Conservation (phyloP, 2,113 vertebrate species). For the Nettapus auritus region DNA sequence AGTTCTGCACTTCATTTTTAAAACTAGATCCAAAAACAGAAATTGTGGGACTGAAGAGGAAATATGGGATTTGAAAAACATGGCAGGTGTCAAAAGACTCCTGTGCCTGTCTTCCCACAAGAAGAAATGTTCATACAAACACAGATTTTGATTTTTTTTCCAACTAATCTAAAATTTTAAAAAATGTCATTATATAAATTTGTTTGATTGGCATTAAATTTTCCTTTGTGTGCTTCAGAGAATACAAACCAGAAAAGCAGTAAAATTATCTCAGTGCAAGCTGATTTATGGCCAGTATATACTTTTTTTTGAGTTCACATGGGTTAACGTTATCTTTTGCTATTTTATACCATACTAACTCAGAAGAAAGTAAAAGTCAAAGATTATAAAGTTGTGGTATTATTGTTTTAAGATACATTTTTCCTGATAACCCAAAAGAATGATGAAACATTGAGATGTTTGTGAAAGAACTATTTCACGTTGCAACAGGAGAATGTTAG, state of each 20-base stretch:
- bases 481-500: slow-evolving; percentile 1
- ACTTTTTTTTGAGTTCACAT: background rate
- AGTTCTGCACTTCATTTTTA: background rate
- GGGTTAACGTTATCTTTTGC: background rate
- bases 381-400: background rate
- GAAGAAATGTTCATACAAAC: background rate
- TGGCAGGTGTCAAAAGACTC: background rate
- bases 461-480: slow-evolving; percentile 22
- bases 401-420: background rate
- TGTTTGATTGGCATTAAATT: background rate
- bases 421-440: background rate
- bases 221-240: background rate
- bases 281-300: background rate
- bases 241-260: background rate
- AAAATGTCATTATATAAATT: background rate
- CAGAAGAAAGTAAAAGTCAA: background rate
- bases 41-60: background rate
- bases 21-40: background rate
- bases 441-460: background rate
- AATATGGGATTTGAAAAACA: background rate
- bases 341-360: background rate
- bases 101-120: background rate
- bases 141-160: background rate
- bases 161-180: background rate
- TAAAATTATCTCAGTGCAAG: background rate